Base-by-base conservation (phyloP, 2,113 vertebrate genomes). In the Athene cunicularia region DNA sequence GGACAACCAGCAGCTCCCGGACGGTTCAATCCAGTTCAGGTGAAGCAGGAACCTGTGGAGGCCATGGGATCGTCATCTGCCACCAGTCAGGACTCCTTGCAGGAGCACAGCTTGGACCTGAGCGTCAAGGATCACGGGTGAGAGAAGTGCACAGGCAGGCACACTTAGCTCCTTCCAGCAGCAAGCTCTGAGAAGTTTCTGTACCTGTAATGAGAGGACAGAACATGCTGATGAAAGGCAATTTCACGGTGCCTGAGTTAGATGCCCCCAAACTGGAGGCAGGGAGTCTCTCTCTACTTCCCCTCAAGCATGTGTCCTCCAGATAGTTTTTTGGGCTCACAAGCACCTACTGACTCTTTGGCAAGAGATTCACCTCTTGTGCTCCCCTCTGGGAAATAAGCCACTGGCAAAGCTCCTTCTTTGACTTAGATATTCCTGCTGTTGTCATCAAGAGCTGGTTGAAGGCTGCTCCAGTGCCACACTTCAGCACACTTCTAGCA, bases 41-140 rank as follows among this genome's bases (percentile, higher is more conserved):
- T 99, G 96, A 99, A 99, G 98, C 98, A 99, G 97, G 99, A 99
- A 72, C 97, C 99, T 2, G 59, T 62, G 4, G 99, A 99, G 52
- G 91, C 70, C 41, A 55, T 97, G 30, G 95, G 86, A 47, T 77
- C 96, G 0, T 93, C 93, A 76, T 83, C 98, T 17, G 95, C 98
- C 4, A 95, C 90, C 71, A 92, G 98, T 81, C 99, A 99, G 30
- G 99, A 99, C 39, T 98, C 98, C 82, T 85, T 98, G 39, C 99
- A 99, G 96, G 99, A 99, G 92, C 99, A 99, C 91, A 99, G 99
- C 97, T 96, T 99, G 97, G 99, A 99, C 98, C 98, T 99, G 96
- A 99, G 99, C 66, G 98, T 99, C 97, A 99, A 99, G 97, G 99
- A 99, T 68, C 98, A 99, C 14, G 98, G 99, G 99, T 99, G 98